Evolutionary conservation across 2,797 vertebrate species (phyloP), one percentile per base, ranked within the genome.

Genomic region (Sebastes paucispinis): DNA sequence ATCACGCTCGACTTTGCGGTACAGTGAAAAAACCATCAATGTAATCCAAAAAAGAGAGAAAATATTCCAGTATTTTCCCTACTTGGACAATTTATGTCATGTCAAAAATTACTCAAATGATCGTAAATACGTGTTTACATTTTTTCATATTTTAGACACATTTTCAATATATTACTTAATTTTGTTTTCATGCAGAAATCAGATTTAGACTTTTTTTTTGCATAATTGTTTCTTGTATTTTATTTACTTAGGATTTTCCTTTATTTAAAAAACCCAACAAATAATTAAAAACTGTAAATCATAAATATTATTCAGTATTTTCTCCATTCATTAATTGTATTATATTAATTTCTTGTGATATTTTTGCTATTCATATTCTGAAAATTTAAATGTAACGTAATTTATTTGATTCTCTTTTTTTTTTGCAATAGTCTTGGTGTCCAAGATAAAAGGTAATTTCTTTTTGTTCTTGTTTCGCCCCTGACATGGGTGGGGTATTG

Each of bases 1-100:
- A 84, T 85, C 75, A 81, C 3, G 73, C 82, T 83, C 68, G 83
- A 71, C 85, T 73, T 70, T 85, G 77, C 73, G 77, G 69, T 71
- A 77, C 36, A 27, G 59, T 62, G 62, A 72, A 16, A 47, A 85
- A 74, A 72, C 43, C 36, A 50, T 58, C 10, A 20, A 24, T 39
- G 58, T 60, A 64, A 76, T 58, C 29, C 75, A 31, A 16, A 65
- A 66, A 59, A 81, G 22, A 22, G 3, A 72, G 18, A 55, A 68
- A 62, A 82, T 75, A 72, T 27, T 77, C 25, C n/a, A 9, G 11
- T 8, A 13, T 68, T 57, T 8, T 73, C 32, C 6, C 2, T 43
- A 22, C 2, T 10, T 67, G 13, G 8, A 54, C 10, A 60, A 25
- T 72, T 69, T 58, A 65, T 22, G 3, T 50, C 32, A 55, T 72